phyloP scores from a whole-genome alignment of 2,113 vertebrate species.

The Platysternon megacephalum region DNA sequence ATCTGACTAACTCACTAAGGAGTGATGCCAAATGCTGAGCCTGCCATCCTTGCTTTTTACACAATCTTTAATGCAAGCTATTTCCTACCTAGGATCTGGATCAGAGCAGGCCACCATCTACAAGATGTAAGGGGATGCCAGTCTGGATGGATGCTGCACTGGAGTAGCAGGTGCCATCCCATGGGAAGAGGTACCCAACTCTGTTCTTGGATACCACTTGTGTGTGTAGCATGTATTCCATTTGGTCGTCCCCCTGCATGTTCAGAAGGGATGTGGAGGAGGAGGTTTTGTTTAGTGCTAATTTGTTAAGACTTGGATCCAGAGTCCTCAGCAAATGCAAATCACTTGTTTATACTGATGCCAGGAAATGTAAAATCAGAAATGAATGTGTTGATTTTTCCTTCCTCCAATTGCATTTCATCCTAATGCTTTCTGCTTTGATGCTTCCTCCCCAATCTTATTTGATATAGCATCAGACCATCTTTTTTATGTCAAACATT shows the following conservation, averaged over 20 bases:
- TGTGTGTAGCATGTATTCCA: background rate
- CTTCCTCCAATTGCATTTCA: conserved; percentile 57
- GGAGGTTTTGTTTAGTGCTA: background rate
- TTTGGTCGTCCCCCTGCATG: background rate
- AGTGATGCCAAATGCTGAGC: background rate
- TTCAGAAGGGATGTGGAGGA: background rate
- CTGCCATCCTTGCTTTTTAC: background rate
- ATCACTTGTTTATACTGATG: conserved; percentile 72
- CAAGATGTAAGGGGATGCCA: background rate
- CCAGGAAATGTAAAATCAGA: conserved; percentile 69
- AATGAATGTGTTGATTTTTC: conserved; percentile 70
- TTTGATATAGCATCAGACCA: conserved; percentile 71
- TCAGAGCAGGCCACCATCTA: background rate
- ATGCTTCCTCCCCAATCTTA: conserved; percentile 56
- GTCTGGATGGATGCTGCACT: background rate
- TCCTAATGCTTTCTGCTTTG: conserved; percentile 67
- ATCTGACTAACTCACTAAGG: conserved; percentile 33
- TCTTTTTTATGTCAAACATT: conserved; percentile 77
- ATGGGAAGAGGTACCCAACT: background rate
- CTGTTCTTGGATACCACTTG: background rate
- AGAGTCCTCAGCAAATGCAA: conserved; percentile 59
- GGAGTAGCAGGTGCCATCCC: background rate
- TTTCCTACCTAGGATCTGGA: background rate
- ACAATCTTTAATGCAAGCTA: background rate
- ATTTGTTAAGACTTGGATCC: conserved; percentile 45